Conservation (phyloP, 2,888 invertebrate species). For the Drosophila yooni region DNA sequence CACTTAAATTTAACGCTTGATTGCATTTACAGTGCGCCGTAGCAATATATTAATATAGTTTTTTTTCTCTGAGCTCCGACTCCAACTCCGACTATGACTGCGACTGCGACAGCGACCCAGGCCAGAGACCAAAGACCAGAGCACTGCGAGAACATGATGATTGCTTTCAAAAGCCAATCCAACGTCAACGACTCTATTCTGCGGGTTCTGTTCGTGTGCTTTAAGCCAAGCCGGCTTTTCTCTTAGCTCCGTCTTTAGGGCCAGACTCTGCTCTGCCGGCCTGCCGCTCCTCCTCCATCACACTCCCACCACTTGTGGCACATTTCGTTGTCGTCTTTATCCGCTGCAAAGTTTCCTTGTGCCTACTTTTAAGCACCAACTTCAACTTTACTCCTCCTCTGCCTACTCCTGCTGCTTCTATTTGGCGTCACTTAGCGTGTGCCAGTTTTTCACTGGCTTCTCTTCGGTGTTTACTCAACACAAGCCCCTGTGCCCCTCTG, state of each 20-base stretch:
- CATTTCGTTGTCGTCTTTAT: constrained; percentile 60
- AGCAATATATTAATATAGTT: constrained; percentile 46
- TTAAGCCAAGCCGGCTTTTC: constrained; percentile 39
- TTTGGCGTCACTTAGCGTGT: constrained; percentile 69
- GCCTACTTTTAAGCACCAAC: constrained; percentile 54
- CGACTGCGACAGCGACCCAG: constrained; percentile 7
- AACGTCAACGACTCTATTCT: constrained; percentile 78
- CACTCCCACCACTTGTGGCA: constrained; percentile 62
- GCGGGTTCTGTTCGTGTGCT: constrained; percentile 56
- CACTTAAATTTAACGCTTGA: constrained; percentile 81
- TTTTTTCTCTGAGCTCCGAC: constrained; percentile 10
- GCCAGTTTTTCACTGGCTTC: constrained; percentile 80
- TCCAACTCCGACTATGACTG: constrained; percentile 14
- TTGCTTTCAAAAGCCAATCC: constrained; percentile 72
- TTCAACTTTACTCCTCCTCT: neutral
- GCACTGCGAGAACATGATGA: constrained; percentile 48
- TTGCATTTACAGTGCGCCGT: constrained; percentile 66
- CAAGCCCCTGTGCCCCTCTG: constrained; percentile 21
- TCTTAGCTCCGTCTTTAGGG: constrained; percentile 21
- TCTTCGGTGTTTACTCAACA: constrained; percentile 63
- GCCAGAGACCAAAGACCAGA: constrained; percentile 17
- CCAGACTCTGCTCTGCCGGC: constrained; percentile 1
- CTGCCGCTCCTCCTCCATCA: constrained; percentile 2
- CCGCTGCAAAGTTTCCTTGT: constrained; percentile 67
- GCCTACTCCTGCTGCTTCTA: neutral